Evolutionary conservation across 1,140 invertebrate genomes (phyloP), one percentile per base, ranked within the genome.

Genomic region (Drosophila pandora): DNA sequence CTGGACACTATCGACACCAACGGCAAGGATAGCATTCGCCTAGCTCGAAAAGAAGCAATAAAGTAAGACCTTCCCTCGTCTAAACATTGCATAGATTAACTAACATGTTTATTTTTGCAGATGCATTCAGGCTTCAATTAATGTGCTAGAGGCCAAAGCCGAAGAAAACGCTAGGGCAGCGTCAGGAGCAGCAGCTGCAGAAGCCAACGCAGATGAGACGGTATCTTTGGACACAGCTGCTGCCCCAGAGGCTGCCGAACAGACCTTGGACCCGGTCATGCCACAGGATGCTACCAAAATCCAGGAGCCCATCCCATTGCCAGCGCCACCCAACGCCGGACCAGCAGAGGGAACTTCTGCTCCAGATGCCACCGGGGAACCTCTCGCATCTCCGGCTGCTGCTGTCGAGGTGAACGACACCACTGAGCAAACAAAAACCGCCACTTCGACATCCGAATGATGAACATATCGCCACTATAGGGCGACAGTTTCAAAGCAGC

Each of bases 1-100:
- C 91, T 99, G 61, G 98, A 99, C 90, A 95, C 96, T 75, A 96
- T 99, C 57, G 97, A 98, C 84, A 97, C 97, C 0, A 97, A 97
- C 64, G 97, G 97, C 1, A 95, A 97, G 81, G 97, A 98, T 25
- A 95, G 96, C 79, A 96, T 99, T 32, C 93, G 97, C 75, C 94
- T 95, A 59, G 96, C 96, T 0, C 93, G 98, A 17, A 97, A 96
- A 91, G 95, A 97, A 75, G 96, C 96, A 0, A 97, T 99, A 8
- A 96, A 95, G 81, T 85, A 57, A 63, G 82, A 45, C 0, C 4
- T 0, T 0, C 4, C 0, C n/a, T 12, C 2, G 1, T 7, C 0
- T 0, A 9, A 2, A 0, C 1, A 21, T 2, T 37, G 23, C 17
- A 17, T 0, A 25, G 8, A 6, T 28, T 8, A 2, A 9, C 21